Evolutionary conservation across 2,113 vertebrate genomes (phyloP), one percentile per base, ranked within the genome.

Genomic region (Scolopax mira): DNA sequence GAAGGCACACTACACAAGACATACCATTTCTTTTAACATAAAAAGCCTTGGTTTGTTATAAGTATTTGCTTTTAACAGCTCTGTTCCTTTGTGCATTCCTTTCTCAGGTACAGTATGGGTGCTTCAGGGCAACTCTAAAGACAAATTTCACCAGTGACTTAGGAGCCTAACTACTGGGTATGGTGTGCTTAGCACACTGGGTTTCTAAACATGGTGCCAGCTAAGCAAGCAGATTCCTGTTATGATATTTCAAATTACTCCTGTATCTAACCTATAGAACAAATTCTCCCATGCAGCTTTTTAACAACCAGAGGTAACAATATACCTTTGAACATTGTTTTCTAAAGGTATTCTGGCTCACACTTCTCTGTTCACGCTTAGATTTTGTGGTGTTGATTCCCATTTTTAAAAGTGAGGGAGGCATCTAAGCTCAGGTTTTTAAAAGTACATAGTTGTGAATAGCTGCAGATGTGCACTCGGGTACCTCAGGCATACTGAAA

Each of bases 11-110:
- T 73, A 58, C 73, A 62, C 22, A 74, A 69, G 55, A 33, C 31
- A 13, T 44, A 73, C 11, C 6, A 54, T 78, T 94, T 70, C 37
- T 86, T 91, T 77, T 49, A 90, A 78, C 65, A 64, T 35, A 33
- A 87, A 86, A 87, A 55, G 16, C 61, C 6, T 7, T 46, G 33
- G 11, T 81, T 83, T 62, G 8, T 52, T 80, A 2, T 42, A 71
- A 66, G 30, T 37, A 77, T 79, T 88, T 90, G 31, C 67, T 94
- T 87, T 85, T 52, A 85, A 74, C 73, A 79, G 21, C 48, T 84
- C 55, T 46, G 18, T 52, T 79, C 22, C 60, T 79, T 48, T 62
- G 48, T 42, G 35, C 57, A 33, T 60, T 87, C 61, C 11, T 71
- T 87, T 91, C 41, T 28, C 44, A 57, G 49, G 44, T 57, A 93